Evolutionary conservation across 2,797 vertebrate genomes (phyloP).

Genomic region (Melopsittacus undulatus): DNA sequence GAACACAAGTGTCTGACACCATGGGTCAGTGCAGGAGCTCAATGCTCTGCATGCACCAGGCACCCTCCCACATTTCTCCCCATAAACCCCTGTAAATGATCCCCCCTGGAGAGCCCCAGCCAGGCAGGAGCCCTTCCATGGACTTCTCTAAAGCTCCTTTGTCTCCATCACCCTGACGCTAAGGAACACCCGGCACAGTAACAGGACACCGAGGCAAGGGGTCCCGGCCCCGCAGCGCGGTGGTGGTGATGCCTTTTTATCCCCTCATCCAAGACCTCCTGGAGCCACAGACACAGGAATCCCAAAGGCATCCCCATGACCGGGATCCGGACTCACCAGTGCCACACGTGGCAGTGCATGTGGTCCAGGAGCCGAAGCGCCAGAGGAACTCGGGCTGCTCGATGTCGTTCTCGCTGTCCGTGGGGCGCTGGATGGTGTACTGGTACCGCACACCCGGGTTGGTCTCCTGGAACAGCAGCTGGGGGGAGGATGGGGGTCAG

Average conservation of each 20-base stretch:
- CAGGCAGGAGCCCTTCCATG: neutral
- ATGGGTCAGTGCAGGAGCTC: accelerated
- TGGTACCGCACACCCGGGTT: slow-evolving; percentile 94
- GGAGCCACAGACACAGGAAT: neutral
- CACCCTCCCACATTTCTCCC: neutral
- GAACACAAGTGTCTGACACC: neutral
- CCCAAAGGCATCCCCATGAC: accelerated
- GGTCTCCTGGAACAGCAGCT: slow-evolving; percentile 95
- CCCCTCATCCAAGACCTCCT: neutral
- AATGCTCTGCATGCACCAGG: accelerated
- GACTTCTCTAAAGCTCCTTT: neutral
- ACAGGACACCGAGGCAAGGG: neutral
- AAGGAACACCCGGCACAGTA: neutral
- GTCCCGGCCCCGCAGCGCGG: accelerated
- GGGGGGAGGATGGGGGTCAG: neutral
- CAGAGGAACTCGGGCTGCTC: slow-evolving; percentile 82
- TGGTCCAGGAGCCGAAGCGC: slow-evolving; percentile 89
- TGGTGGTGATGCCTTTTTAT: neutral
- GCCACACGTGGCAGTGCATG: slow-evolving; percentile 91
- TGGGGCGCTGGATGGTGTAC: slow-evolving; percentile 87
- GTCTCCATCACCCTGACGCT: neutral
- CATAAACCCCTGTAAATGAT: accelerated
- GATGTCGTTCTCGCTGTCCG: slow-evolving; percentile 48
- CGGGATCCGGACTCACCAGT: slow-evolving; percentile 73
- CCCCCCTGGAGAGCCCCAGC: neutral